phyloP scores from a whole-genome alignment of 2,113 vertebrate genomes.

The Cathartes aura region DNA sequence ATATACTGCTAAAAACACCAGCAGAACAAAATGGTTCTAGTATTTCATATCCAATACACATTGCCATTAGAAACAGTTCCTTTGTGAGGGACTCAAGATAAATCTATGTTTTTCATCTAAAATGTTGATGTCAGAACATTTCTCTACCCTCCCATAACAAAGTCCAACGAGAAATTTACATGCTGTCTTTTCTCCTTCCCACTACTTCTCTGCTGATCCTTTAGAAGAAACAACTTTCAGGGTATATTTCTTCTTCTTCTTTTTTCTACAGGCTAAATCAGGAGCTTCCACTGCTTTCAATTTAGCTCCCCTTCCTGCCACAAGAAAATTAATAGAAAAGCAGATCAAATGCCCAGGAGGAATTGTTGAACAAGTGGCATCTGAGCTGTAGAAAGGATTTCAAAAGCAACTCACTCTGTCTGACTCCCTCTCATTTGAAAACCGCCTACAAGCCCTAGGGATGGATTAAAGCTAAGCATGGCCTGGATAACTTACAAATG shows the following conservation, averaged over 20 bases:
- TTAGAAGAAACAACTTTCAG: neutral
- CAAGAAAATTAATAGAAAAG: constrained; percentile 50
- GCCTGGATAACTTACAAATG: neutral
- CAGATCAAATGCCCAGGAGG: constrained; percentile 33
- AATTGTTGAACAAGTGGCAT: constrained; percentile 34
- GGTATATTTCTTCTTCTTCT: neutral
- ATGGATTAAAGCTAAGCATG: constrained; percentile 25
- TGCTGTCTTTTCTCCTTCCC: neutral
- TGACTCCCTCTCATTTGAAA: constrained; percentile 24
- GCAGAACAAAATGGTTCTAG: neutral
- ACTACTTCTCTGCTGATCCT: neutral
- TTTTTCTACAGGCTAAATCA: neutral
- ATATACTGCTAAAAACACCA: neutral
- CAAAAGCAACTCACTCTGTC: constrained; percentile 8
- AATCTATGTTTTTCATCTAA: neutral
- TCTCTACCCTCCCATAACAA: neutral
- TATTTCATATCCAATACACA: neutral
- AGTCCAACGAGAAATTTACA: neutral
- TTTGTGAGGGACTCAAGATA: neutral
- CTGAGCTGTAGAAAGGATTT: constrained; percentile 20
- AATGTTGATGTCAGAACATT: neutral
- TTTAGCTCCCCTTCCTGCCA: neutral
- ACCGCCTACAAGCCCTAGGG: neutral
- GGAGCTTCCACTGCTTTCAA: constrained; percentile 15
- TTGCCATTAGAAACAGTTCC: neutral